These are phyloP conservation scores for Notospermus geniculatus DNA, from an alignment of 1,140 invertebrate species.

Conservation along the genomic window DNA sequence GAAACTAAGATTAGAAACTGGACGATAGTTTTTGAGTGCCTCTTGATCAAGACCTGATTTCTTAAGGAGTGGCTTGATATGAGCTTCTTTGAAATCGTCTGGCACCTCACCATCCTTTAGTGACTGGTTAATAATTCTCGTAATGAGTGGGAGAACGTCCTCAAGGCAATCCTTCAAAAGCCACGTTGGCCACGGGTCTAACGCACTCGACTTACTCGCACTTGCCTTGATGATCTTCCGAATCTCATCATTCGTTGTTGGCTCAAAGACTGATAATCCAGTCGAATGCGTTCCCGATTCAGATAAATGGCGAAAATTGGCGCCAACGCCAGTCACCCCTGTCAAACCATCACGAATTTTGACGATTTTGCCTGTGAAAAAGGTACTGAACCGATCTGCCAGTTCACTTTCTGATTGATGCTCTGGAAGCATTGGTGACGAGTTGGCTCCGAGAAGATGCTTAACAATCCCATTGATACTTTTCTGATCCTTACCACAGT, in stretches of 20 bases:
- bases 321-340: no score
- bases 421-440: background rate
- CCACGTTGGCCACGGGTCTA: conserved; percentile 20
- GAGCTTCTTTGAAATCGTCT: conserved; percentile 16
- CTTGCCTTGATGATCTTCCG: no score
- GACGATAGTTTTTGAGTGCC: conserved; percentile 18
- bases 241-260: no score
- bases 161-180: conserved; percentile 15
- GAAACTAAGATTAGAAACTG: conserved; percentile 20
- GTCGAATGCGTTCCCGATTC: no score
- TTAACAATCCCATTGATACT: background rate
- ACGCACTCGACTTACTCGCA: conserved; percentile 19
- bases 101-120: conserved; percentile 2
- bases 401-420: background rate
- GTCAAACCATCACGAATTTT: background rate
- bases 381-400: background rate
- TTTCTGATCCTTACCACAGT: background rate
- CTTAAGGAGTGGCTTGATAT: conserved; percentile 23
- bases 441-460: background rate
- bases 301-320: no score
- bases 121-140: conserved; percentile 10
- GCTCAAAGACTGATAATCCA: no score
- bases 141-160: conserved; percentile 11
- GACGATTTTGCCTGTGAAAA: background rate
- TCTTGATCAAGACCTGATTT: conserved; percentile 21